Evolutionary conservation across 2,113 vertebrate species (phyloP).

Genomic region (Psephotus haematonotus): DNA sequence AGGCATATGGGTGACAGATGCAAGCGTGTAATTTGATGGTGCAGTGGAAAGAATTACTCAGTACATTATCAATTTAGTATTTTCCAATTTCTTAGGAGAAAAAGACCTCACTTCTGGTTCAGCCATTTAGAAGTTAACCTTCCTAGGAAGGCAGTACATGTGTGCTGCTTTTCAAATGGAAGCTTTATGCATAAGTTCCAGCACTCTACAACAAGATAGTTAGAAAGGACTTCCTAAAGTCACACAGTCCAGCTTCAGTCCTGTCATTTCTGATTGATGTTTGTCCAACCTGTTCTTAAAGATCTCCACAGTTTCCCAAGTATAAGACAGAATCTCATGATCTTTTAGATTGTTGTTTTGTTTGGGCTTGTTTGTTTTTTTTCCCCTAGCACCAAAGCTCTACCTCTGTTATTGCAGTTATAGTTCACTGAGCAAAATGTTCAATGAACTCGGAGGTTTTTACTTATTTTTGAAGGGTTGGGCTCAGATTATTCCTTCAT

Average conservation of each 20-base stretch:
- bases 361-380: background rate
- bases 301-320: background rate
- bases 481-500: background rate
- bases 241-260: background rate
- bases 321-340: background rate
- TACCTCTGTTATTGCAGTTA: background rate
- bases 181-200: background rate
- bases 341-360: background rate
- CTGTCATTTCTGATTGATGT: background rate
- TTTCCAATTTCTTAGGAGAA: slow-evolving; percentile 14
- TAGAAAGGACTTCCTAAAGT: background rate
- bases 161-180: background rate
- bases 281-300: background rate
- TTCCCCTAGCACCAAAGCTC: background rate
- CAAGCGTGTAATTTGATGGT: slow-evolving; percentile 42
- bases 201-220: background rate
- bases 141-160: background rate
- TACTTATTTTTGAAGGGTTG: background rate
- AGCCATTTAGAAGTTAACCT: background rate
- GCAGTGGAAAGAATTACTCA: slow-evolving; percentile 58
- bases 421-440: background rate
- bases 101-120: background rate
- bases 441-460: background rate
- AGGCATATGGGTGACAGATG: slow-evolving; percentile 64
- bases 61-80: slow-evolving; percentile 1